phyloP scores from a whole-genome alignment of 2,797 vertebrate genomes.

The Gephyroberyx darwinii region DNA sequence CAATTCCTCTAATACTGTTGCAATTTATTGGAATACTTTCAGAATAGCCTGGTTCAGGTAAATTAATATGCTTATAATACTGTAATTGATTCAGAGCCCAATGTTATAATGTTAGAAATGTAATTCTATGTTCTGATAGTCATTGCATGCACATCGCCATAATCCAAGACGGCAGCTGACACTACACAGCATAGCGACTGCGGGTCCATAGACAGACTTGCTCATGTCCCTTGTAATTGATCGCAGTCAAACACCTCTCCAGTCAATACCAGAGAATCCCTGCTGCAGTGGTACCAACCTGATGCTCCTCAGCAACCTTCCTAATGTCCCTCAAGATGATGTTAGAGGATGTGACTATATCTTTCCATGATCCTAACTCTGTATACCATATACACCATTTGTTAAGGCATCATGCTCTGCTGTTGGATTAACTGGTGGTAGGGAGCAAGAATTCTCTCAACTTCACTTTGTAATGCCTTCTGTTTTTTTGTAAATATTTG shows the following conservation, averaged over 20 bases:
- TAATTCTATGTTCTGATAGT: background rate
- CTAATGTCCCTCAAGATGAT: background rate
- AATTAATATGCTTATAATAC: background rate
- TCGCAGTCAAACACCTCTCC: background rate
- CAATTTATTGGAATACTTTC: background rate
- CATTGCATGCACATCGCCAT: conserved; percentile 1
- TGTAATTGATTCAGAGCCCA: background rate
- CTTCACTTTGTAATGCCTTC: conserved; percentile 29
- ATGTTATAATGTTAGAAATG: background rate
- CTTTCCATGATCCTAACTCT: background rate
- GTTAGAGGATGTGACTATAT: background rate
- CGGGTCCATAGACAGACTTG: background rate
- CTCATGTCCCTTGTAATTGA: background rate
- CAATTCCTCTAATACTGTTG: background rate
- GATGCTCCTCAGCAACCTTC: background rate
- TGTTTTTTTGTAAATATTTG: conserved; percentile 64
- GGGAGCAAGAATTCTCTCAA: conserved; percentile 1
- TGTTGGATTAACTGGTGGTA: conserved; percentile 1
- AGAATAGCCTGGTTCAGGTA: background rate
- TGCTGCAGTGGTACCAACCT: background rate
- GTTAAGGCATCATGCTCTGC: conserved; percentile 33
- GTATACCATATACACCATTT: conserved; percentile 13
- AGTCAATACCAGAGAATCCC: background rate
- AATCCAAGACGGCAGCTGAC: background rate
- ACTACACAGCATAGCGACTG: conserved; percentile 11